Evolutionary conservation across 2,797 vertebrate genomes (phyloP).

Genomic region (Molossus molossus): DNA sequence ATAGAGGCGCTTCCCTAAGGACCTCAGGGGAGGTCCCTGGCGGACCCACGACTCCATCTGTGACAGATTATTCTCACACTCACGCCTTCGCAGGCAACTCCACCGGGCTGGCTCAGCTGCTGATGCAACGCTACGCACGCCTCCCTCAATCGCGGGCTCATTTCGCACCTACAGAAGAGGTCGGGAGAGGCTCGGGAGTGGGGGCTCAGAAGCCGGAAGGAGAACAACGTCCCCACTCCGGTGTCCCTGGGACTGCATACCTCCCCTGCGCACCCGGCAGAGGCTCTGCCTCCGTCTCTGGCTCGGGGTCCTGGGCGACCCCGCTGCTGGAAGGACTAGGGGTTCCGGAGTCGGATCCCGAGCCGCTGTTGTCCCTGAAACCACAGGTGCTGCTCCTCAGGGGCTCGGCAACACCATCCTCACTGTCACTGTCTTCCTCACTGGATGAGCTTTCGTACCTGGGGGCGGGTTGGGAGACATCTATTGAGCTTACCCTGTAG

Average conservation of each 20-base stretch:
- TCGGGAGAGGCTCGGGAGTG: neutral
- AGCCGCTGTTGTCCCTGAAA: conserved; percentile 93
- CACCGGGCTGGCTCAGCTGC: conserved; percentile 92
- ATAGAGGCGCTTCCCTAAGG: neutral
- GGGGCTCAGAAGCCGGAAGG: neutral
- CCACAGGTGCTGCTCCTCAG: conserved; percentile 89
- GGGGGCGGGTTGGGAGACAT: neutral
- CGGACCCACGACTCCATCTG: rapidly evolving
- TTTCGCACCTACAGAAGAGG: conserved; percentile 92
- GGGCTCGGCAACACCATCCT: conserved; percentile 91
- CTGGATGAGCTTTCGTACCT: conserved; percentile 98
- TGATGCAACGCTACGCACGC: conserved; percentile 95
- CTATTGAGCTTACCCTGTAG: neutral
- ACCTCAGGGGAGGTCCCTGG: neutral
- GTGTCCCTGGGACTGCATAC: conserved; percentile 88
- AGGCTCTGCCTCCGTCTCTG: conserved; percentile 18
- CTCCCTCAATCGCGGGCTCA: conserved; percentile 96
- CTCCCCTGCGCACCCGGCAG: conserved; percentile 91
- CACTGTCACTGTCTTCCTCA: conserved; percentile 91
- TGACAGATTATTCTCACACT: conserved; percentile 76
- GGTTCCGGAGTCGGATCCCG: conserved; percentile 87
- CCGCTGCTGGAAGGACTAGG: conserved; percentile 4
- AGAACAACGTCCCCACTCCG: neutral
- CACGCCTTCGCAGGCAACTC: conserved; percentile 94
- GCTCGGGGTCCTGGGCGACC: neutral